A percentile compares a stretch with the other conserved stretches of the same genome.
Conservation (phyloP, 2,888 invertebrate species). For the Cyclophora punctaria region DNA sequence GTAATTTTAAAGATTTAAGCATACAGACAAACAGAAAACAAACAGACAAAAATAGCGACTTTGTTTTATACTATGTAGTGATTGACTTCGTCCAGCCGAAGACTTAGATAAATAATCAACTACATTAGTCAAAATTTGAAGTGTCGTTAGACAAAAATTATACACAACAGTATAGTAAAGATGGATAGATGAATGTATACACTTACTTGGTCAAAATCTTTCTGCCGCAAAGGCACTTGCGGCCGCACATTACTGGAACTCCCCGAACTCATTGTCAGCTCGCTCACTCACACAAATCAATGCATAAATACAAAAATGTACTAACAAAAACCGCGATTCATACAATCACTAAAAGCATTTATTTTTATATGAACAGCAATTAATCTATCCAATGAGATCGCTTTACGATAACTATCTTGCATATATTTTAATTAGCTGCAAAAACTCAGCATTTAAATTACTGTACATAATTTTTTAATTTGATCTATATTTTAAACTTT, state of each 20-base stretch:
- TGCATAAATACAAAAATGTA: conserved; percentile 22
- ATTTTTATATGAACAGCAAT: conserved; percentile 9
- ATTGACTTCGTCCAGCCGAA: no score
- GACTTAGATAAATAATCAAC: no score
- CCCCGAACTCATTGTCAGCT: conserved; percentile 39
- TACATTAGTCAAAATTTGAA: no score
- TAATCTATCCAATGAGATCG: conserved; percentile 6
- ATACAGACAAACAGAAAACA: no score
- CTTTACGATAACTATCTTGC: no score
- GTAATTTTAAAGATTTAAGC: no score
- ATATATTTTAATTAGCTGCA: no score
- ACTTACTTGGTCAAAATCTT: conserved; percentile 83
- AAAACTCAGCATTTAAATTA: neutral
- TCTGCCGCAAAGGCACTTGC: conserved; percentile 79
- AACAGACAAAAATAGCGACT: no score
- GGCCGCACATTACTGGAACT: conserved; percentile 38
- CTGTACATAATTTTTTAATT: conserved; percentile 31
- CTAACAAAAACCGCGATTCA: conserved; percentile 2
- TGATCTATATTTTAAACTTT: conserved; percentile 40
- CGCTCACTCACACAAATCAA: conserved; percentile 19
- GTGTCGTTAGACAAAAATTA: no score
- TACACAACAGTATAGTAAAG: no score
- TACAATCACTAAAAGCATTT: neutral
- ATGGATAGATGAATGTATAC: neutral
- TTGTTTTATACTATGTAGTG: no score